Evolutionary conservation across 2,113 vertebrate genomes (phyloP).

Genomic region (Nicator chloris): DNA sequence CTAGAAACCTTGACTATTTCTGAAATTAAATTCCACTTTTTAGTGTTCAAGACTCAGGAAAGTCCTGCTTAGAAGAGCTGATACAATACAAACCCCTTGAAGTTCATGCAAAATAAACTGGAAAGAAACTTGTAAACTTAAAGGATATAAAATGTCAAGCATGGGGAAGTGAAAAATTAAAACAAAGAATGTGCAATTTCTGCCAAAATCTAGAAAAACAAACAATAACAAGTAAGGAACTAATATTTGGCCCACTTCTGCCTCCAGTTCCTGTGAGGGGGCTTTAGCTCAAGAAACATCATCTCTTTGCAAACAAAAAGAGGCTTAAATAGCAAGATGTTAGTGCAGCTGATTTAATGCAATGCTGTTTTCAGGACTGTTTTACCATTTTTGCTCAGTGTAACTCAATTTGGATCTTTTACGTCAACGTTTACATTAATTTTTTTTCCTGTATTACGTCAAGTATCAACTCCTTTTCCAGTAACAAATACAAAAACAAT

Average conservation of each 20-base stretch:
- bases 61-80: background rate
- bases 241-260: constrained; percentile 1
- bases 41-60: background rate
- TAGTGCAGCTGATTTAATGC: background rate
- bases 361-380: background rate
- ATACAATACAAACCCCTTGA: background rate
- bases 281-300: background rate
- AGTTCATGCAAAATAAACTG: constrained; percentile 9
- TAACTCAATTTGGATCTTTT: background rate
- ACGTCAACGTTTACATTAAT: fast-evolving
- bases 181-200: constrained; percentile 44
- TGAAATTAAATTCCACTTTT: background rate
- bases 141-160: background rate
- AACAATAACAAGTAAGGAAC: constrained; percentile 27
- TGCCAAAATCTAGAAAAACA: constrained; percentile 52
- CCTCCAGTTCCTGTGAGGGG: background rate
- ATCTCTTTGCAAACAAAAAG: background rate
- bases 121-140: constrained; percentile 17
- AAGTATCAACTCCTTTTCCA: background rate
- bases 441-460: background rate
- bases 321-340: background rate
- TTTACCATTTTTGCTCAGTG: background rate
- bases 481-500: background rate
- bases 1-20: background rate
- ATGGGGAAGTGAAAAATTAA: constrained; percentile 17